These are phyloP conservation scores for Pluvialis apricaria DNA, from an alignment of 2,113 vertebrate genomes.

Conservation along the genomic window DNA sequence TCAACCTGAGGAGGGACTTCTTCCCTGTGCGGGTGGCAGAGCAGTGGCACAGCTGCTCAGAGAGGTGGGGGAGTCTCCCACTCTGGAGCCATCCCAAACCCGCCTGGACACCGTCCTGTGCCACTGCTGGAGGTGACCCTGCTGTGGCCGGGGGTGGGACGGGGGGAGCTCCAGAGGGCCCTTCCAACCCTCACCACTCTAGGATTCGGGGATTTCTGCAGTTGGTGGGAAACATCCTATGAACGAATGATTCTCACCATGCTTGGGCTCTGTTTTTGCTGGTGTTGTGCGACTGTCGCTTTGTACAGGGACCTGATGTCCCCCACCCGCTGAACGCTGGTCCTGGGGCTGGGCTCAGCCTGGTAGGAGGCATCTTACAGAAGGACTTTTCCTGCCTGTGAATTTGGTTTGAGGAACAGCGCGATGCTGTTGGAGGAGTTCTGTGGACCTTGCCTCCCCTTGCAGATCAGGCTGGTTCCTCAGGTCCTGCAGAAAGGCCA, in stretches of 20 bases:
- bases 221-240: background rate
- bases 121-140: no score
- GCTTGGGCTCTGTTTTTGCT: background rate
- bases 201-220: no score
- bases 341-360: background rate
- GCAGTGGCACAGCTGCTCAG: no score
- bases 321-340: rapidly evolving
- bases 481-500: background rate
- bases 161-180: no score
- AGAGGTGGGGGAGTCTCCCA: no score
- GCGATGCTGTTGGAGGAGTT: background rate
- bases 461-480: background rate
- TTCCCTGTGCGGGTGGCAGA: no score
- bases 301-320: background rate
- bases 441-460: background rate
- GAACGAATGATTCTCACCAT: rapidly evolving
- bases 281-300: background rate
- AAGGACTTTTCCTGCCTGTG: rapidly evolving
- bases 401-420: background rate
- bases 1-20: no score
- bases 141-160: no score
- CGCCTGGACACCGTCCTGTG: no score
- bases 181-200: no score
- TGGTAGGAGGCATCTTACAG: background rate
- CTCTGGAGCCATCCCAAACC: no score